phyloP scores from a whole-genome alignment of 1,140 invertebrate genomes.

The Octopus bimaculoides region DNA sequence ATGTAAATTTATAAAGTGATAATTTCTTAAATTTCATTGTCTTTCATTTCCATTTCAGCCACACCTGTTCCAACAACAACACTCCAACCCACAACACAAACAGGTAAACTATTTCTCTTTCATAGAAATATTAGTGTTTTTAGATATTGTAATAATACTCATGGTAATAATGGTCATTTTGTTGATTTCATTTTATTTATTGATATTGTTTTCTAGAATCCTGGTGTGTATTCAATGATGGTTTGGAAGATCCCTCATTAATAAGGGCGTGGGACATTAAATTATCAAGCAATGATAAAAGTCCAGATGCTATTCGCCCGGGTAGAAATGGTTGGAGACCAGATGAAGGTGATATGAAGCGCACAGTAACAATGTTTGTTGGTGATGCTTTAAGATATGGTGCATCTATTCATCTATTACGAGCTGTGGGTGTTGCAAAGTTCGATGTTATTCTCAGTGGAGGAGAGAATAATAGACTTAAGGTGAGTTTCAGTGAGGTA shows the following conservation, averaged over 20 bases:
- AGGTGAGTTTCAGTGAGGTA: not conserved
- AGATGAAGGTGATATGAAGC: not conserved
- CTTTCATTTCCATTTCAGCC: no score
- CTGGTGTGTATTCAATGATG: not conserved
- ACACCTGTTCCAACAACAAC: no score
- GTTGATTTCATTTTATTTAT: no score
- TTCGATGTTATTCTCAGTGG: not conserved
- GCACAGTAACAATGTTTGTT: not conserved
- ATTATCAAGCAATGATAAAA: not conserved
- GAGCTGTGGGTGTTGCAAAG: not conserved
- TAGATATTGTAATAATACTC: no score
- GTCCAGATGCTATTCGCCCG: not conserved
- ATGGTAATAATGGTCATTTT: no score
- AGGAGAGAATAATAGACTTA: not conserved
- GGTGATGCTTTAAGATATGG: constrained; percentile 1
- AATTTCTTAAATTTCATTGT: no score
- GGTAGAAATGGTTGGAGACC: not conserved
- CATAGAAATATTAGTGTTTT: no score
- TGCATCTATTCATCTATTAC: not conserved
- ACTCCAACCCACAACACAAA: no score
- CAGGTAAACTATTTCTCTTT: no score
- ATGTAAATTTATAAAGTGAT: no score
- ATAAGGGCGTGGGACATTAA: not conserved
- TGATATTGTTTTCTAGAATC: not conserved
- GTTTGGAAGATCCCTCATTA: not conserved